phyloP scores from a whole-genome alignment of 2,113 vertebrate species.

The Circaetus cinerascens region DNA sequence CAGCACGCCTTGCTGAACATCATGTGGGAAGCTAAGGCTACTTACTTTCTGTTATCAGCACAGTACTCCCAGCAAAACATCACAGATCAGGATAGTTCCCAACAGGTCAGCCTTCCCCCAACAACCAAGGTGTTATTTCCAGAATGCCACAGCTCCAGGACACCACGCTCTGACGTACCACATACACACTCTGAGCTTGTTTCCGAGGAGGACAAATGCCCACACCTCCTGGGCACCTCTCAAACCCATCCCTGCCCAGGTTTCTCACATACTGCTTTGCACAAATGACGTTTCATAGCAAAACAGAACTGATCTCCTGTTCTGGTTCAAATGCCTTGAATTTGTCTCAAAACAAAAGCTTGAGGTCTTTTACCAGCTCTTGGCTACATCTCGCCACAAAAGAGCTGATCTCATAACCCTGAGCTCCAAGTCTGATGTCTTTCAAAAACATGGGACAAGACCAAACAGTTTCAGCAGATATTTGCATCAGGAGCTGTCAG shows the following conservation, averaged over 20 bases:
- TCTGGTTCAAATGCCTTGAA: background rate
- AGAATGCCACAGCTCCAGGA: background rate
- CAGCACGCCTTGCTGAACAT: background rate
- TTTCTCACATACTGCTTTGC: background rate
- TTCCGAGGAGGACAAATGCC: background rate
- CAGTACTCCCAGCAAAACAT: background rate
- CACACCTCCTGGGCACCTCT: background rate
- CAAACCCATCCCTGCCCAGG: fast-evolving
- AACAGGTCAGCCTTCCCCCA: background rate
- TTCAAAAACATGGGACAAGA: background rate
- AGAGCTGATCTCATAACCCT: background rate
- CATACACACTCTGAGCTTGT: background rate
- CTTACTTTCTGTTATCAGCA: background rate
- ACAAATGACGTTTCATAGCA: background rate
- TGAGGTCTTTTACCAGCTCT: background rate
- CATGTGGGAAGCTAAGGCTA: background rate
- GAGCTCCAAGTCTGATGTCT: background rate
- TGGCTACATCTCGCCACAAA: background rate
- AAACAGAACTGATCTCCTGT: background rate
- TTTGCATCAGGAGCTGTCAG: background rate
- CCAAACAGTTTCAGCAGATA: background rate
- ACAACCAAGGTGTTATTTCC: background rate
- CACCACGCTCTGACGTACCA: background rate
- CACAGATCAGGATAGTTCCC: background rate
- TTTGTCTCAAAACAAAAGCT: background rate